phyloP scores from a whole-genome alignment of 1,140 invertebrate species.

The Pseudomyrmex flavicornis region DNA sequence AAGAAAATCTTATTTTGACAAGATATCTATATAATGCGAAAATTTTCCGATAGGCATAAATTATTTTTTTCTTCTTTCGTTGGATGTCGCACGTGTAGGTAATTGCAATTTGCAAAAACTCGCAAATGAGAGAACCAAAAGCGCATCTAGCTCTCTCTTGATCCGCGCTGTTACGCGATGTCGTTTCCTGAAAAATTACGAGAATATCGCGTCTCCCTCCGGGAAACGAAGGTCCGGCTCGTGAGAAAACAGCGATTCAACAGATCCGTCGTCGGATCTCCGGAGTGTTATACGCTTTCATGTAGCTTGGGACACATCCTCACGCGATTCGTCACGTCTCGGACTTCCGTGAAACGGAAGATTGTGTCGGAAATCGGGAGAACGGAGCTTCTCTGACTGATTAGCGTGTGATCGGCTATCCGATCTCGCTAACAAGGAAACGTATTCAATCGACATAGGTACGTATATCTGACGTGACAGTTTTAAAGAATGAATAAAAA shows the following conservation, averaged over 20 bases:
- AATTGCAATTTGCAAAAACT: too few relatives aligned
- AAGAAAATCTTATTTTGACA: too few relatives aligned
- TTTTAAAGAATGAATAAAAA: neutral
- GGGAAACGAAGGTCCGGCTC: constrained; percentile 22
- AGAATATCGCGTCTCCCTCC: constrained; percentile 11
- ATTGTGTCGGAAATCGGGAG: constrained; percentile 37
- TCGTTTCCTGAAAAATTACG: constrained; percentile 26
- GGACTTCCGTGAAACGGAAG: constrained; percentile 45
- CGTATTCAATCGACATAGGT: neutral
- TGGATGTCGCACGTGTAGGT: neutral
- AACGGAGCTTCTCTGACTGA: constrained; percentile 20
- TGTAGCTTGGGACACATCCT: constrained; percentile 47
- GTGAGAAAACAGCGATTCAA: constrained; percentile 46
- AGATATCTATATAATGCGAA: too few relatives aligned
- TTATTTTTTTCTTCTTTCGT: neutral
- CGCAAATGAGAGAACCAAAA: neutral
- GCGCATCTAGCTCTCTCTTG: neutral
- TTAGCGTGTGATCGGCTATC: constrained; percentile 41
- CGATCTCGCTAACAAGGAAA: constrained; percentile 17
- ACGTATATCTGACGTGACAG: neutral
- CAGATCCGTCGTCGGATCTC: neutral
- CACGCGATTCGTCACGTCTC: constrained; percentile 56
- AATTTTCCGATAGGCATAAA: too few relatives aligned
- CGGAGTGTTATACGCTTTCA: neutral
- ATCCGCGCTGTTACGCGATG: neutral